phyloP scores from a whole-genome alignment of 2,113 vertebrate species.

The Propithecus coquereli region DNA sequence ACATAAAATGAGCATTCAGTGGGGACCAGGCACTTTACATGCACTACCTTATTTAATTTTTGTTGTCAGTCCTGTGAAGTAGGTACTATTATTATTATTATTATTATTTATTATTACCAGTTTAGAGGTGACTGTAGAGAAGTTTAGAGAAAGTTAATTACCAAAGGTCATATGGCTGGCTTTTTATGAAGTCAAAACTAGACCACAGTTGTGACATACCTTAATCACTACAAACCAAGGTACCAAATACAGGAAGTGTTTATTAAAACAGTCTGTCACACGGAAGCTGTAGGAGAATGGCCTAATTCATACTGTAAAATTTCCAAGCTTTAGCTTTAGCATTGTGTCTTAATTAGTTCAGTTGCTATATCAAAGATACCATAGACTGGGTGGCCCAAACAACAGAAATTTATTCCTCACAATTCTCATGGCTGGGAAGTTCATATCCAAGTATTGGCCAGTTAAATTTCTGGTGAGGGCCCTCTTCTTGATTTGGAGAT shows the following conservation, averaged over 20 bases:
- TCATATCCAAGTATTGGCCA: not conserved
- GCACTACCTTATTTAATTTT: not conserved
- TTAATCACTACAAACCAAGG: not conserved
- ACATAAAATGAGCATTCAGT: not conserved
- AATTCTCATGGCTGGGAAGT: not conserved
- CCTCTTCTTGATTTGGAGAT: not conserved
- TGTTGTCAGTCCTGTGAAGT: not conserved
- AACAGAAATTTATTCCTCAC: not conserved
- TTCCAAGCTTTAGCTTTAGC: not conserved
- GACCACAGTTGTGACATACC: not conserved
- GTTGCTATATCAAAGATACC: not conserved
- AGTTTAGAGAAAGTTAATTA: not conserved
- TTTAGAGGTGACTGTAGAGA: not conserved
- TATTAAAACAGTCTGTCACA: not conserved
- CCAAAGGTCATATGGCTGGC: not conserved
- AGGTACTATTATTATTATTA: not conserved
- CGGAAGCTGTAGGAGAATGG: not conserved
- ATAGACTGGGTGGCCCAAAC: not conserved
- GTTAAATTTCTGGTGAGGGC: not conserved
- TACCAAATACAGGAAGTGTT: not conserved
- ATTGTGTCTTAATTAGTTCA: not conserved
- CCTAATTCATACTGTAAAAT: not conserved
- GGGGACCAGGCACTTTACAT: not conserved
- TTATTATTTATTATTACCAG: not conserved
- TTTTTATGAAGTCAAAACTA: not conserved